A percentile compares a stretch with the other conserved stretches of the same genome.
Conservation (phyloP, 1,140 invertebrate species). For the Arion vulgaris region DNA sequence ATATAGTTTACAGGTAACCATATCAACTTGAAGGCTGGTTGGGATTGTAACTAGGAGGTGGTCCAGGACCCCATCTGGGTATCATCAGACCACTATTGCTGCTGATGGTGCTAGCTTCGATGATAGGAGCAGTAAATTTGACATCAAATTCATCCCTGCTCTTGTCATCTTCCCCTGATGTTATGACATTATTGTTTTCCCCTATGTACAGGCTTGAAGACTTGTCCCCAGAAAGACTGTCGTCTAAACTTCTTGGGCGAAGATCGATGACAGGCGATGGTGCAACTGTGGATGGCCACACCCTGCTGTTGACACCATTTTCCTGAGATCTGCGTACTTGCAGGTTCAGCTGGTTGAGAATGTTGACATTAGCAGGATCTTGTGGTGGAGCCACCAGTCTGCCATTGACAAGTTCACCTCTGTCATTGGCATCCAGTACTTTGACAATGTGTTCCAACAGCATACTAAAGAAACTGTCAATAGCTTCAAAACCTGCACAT, state of each 20-base stretch:
- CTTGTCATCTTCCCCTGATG: neutral
- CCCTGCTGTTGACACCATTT: neutral
- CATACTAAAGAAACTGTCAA: slow-evolving; percentile 82
- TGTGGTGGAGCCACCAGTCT: slow-evolving; percentile 26
- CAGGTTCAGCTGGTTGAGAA: slow-evolving; percentile 34
- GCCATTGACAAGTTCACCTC: slow-evolving; percentile 33
- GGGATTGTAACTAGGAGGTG: neutral
- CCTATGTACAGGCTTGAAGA: neutral
- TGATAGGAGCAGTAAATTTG: neutral
- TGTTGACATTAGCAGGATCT: slow-evolving; percentile 17
- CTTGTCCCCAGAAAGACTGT: neutral
- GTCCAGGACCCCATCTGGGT: neutral
- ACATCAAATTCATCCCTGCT: neutral
- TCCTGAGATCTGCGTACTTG: neutral
- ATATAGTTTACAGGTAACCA: neutral
- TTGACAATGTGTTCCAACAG: slow-evolving; percentile 53
- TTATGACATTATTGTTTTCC: slow-evolving; percentile 21
- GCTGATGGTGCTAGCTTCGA: neutral
- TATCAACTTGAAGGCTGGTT: neutral
- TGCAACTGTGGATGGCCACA: neutral
- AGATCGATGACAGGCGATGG: slow-evolving; percentile 13
- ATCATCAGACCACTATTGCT: neutral
- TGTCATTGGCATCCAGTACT: slow-evolving; percentile 39
- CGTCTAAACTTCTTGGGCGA: neutral
- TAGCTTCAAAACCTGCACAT: slow-evolving; percentile 84